Base-by-base conservation (phyloP, 2,888 invertebrate genomes). In the Andrena praecox region DNA sequence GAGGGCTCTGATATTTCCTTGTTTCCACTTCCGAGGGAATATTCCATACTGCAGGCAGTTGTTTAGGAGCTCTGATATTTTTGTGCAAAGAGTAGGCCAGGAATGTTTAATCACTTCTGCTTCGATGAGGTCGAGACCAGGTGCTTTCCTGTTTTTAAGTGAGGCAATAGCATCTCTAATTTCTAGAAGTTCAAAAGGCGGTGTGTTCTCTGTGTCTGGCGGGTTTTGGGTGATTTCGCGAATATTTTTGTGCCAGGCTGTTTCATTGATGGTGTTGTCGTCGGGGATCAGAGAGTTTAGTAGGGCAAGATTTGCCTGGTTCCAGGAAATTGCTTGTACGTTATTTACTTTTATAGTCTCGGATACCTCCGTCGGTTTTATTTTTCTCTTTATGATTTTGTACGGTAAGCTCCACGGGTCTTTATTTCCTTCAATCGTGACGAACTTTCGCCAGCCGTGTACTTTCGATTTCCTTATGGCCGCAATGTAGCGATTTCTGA, bases 21-120 rank as follows among this genome's bases (percentile, higher is more conserved):
- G 42, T 63, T 76, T 76, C 76, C 76, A 76, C 2, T 16, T 6
- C 35, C 3, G 10, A 0, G 70, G 76, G n/a, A 70, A 76, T 0
- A 6, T 20, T 24, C 63, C 75, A 2, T 31, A 7, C 2, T 12
- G 6, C 2, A 76, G 63, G 48, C 76, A 76, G 33, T 35, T 2
- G n/a, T 76, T 76, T 0, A 56, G 12, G 0, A 60, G n/a, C 2
- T 59, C 3, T 2, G 20, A 27, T 2, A 77, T 7, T 64, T 60
- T 33, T 1, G 0, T 0, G 2, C 0, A 27, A 2, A 62, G 1
- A 0, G 10, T 8, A 0, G 24, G 35, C 59, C 42, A 64, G 1
- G 59, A 48, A 2, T 8, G 3, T 12, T 77, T 71, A 0, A 77
- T 27, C 6, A 66, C 29, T 16, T n/a, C 33, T 3, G 35, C 50